These are phyloP conservation scores for Motacilla alba DNA, from an alignment of 2,113 vertebrate genomes.

Conservation along the genomic window DNA sequence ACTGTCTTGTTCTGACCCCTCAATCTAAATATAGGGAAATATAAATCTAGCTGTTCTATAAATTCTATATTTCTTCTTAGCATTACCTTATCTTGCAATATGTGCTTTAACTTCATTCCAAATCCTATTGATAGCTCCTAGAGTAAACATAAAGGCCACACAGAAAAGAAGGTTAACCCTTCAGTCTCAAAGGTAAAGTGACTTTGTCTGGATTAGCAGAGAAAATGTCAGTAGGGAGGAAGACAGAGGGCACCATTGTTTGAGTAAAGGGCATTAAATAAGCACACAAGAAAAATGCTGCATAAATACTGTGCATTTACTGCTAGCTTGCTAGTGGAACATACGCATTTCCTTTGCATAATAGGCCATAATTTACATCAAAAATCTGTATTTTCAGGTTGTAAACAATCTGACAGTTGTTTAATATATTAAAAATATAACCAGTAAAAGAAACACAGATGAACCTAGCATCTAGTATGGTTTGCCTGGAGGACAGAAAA, in stretches of 20 bases:
- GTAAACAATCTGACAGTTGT: neutral
- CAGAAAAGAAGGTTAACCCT: neutral
- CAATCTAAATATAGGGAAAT: neutral
- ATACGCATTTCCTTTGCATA: neutral
- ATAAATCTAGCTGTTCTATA: neutral
- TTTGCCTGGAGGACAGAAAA: neutral
- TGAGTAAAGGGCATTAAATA: neutral
- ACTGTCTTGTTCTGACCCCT: neutral
- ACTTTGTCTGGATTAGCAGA: neutral
- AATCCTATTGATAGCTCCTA: constrained; percentile 15
- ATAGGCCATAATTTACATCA: neutral
- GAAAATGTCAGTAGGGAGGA: neutral
- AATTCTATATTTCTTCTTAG: neutral
- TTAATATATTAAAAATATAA: neutral
- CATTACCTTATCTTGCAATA: neutral
- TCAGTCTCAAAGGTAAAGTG: neutral
- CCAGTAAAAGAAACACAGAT: neutral
- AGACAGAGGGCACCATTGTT: neutral
- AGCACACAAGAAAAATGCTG: neutral
- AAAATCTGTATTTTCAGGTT: neutral
- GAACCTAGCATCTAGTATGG: neutral
- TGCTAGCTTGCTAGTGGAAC: neutral
- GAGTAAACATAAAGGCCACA: neutral
- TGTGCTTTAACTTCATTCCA: neutral
- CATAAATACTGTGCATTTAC: neutral